Base-by-base conservation (phyloP, 2,797 vertebrate genomes). In the Poeciliopsis paucimaculata region DNA sequence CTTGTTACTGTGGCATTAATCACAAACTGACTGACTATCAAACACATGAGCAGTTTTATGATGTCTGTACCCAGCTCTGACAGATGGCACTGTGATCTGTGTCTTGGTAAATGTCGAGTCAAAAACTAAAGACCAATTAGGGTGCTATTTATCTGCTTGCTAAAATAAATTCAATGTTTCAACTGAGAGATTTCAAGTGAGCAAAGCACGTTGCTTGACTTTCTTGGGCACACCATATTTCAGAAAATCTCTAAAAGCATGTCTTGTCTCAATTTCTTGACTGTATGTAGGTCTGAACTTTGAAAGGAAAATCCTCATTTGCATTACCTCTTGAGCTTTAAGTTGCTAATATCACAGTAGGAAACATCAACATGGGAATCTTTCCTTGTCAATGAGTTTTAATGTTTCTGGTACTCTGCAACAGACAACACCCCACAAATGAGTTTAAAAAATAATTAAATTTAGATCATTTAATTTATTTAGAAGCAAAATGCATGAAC, bases 31-130 rank as follows among this genome's bases (percentile, higher is more conserved):
- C 57, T 62, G 57, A 36, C 60, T 36, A 31, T 64, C 31, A 64
- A 28, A 34, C 31, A 36, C 31, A 34, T 36, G 15, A 64, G 13
- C 60, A 64, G 15, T 64, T 64, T 64, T 64, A 64, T 64, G 60
- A 64, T 64, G 60, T 64, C 31, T 64, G 60, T 64, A 64, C 60
- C 60, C 60, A 36, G 31, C 31, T 64, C 31, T 64, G 60, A 64
- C 31, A 34, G 60, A 64, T 64, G 60, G 60, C 60, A 64, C 60
- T 64, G 31, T 64, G 60, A 64, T 64, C 13, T 34, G 60, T 64
- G 31, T 64, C 31, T 64, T 64, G 31, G 60, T 64, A 64, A 64
- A 64, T 34, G 60, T 64, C 31, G 34, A 20, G 31, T 36, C 15
- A 64, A 64, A 64, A 64, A 64, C 36, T 39, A 66, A 39, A 66